phyloP scores from a whole-genome alignment of 2,888 invertebrate species.

The Scotopteryx bipunctaria region DNA sequence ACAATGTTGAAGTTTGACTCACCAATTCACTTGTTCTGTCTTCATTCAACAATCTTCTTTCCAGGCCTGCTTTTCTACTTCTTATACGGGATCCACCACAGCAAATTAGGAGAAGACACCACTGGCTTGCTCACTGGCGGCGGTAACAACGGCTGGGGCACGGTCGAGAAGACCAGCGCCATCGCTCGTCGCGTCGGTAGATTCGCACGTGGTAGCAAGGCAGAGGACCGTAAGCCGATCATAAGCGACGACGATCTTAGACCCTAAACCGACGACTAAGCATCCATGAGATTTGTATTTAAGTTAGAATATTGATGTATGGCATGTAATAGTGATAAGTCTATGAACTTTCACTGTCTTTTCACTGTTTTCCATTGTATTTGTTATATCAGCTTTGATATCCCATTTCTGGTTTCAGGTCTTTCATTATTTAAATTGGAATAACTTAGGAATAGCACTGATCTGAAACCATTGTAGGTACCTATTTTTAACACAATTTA shows the following conservation, averaged over 20 bases:
- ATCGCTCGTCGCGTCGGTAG: slow-evolving; percentile 68
- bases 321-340: not conserved
- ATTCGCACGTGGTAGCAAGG: slow-evolving; percentile 64
- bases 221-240: slow-evolving; percentile 75
- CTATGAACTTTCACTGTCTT: too few relatives aligned
- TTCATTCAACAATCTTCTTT: too few relatives aligned
- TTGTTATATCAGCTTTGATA: not conserved
- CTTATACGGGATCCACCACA: slow-evolving; percentile 93
- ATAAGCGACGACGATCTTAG: slow-evolving; percentile 74
- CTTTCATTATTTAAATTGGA: slow-evolving; percentile 20
- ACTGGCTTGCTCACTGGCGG: slow-evolving; percentile 71
- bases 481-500: too few relatives aligned
- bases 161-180: slow-evolving; percentile 73
- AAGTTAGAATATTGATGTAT: not conserved
- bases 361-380: not conserved
- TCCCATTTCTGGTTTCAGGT: slow-evolving; percentile 15
- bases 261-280: slow-evolving; percentile 36
- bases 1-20: too few relatives aligned
- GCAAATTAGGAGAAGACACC: slow-evolving; percentile 88
- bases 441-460: slow-evolving; percentile 2
- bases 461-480: slow-evolving; percentile 12
- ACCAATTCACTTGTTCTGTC: not conserved
- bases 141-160: slow-evolving; percentile 71
- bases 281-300: not conserved
- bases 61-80: slow-evolving; percentile 92